A percentile compares a stretch with the other conserved stretches of the same genome.
phyloP scores from a whole-genome alignment of 2,113 vertebrate genomes.

The Ramphastos sulfuratus region DNA sequence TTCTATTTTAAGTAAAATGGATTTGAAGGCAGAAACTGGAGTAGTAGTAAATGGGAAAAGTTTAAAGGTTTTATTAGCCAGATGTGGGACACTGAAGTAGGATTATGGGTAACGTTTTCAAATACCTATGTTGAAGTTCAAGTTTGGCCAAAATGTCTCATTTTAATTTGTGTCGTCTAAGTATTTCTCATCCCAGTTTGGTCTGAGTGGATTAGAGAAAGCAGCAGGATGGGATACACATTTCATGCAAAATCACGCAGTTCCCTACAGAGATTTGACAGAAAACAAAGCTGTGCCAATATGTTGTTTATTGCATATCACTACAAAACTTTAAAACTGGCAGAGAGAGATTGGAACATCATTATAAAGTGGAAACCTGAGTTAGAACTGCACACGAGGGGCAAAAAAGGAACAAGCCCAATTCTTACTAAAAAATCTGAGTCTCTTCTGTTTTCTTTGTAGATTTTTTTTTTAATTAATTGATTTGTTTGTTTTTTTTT shows the following conservation, averaged over 20 bases:
- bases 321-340: neutral
- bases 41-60: neutral
- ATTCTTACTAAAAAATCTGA: neutral
- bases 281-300: slow-evolving; percentile 30
- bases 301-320: slow-evolving; percentile 20
- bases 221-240: neutral
- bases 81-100: neutral
- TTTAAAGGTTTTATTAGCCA: neutral
- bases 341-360: neutral
- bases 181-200: slow-evolving; percentile 14
- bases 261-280: slow-evolving; percentile 7
- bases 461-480: no score
- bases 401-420: neutral
- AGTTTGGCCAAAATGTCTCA: neutral
- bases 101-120: slow-evolving; percentile 7
- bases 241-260: slow-evolving; percentile 2
- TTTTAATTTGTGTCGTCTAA: slow-evolving; percentile 34
- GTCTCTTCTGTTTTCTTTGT: neutral
- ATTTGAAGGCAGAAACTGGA: slow-evolving; percentile 1
- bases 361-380: neutral
- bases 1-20: neutral
- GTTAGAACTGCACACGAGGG: neutral
- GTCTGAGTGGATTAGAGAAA: slow-evolving; percentile 35
- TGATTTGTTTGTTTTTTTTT: neutral
- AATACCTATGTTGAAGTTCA: neutral